These are phyloP conservation scores for Cetonia aurata DNA, from an alignment of 2,888 invertebrate species.

Conservation along the genomic window DNA sequence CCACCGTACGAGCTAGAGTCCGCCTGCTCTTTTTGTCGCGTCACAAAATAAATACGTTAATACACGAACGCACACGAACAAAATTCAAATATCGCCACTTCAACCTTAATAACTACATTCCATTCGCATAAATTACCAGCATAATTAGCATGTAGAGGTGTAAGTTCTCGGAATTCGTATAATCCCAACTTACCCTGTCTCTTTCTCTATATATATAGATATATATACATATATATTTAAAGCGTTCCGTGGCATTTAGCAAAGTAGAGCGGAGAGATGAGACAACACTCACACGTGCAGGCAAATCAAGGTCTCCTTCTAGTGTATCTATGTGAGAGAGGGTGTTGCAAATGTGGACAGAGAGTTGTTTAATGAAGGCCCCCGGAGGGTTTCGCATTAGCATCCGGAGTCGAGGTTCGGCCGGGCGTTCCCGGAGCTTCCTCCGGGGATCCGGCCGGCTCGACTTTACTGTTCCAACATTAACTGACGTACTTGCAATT, in stretches of 20 bases:
- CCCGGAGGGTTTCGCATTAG: constrained; percentile 61
- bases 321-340: constrained; percentile 47
- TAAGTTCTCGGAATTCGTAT: constrained; percentile 55
- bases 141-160: constrained; percentile 56
- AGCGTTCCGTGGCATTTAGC: too few relatives aligned
- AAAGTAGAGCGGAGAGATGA: too few relatives aligned
- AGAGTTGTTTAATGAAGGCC: constrained; percentile 65
- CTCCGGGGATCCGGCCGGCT: constrained; percentile 58
- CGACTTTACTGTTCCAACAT: constrained; percentile 58
- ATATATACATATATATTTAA: too few relatives aligned
- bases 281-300: too few relatives aligned
- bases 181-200: constrained; percentile 50
- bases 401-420: constrained; percentile 58
- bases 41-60: too few relatives aligned
- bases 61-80: too few relatives aligned
- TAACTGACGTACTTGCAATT: constrained; percentile 61
- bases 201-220: constrained; percentile 4
- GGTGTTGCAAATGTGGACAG: constrained; percentile 61
- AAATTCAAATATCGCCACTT: constrained; percentile 41
- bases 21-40: too few relatives aligned
- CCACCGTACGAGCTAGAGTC: too few relatives aligned
- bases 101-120: constrained; percentile 44
- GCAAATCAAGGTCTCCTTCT: too few relatives aligned
- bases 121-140: constrained; percentile 52
- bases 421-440: constrained; percentile 52